Base-by-base conservation (phyloP, 2,113 vertebrate species). In the Dicrurus megarhynchus region DNA sequence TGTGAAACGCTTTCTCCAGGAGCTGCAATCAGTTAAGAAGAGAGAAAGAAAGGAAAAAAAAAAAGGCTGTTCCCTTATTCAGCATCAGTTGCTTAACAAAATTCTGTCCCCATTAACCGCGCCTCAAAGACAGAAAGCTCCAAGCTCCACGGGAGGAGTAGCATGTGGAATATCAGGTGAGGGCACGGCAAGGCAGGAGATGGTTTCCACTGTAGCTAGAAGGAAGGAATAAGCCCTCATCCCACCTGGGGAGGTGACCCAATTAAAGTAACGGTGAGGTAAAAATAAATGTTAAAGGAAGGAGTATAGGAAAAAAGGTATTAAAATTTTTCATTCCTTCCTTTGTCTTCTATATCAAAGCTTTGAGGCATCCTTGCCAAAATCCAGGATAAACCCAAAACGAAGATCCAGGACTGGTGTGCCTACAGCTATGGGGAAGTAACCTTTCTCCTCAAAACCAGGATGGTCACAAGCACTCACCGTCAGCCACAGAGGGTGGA, bases 51-150 rank as follows among this genome's bases (percentile, higher is more conserved):
- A 37, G 5, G 20, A 0, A 6, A 44, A 44, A 67, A 75, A 56
- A 44, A 67, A 75, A 56, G 3, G 27, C 28, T 53, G 20, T 32
- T 89, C 42, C 50, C n/a, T 76, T 91, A 33, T 35, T 39, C 23
- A 73, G 55, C 52, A 53, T 15, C 0, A 0, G 24, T 63, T 74
- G 41, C 70, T 91, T 87, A 89, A 95, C 33, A 84, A 59, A 97
- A 80, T 27, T 92, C 71, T 84, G 60, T 74, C 42, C 59, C 71
- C 65, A 70, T 90, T 75, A 67, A 60, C 61, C 0, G 3, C 56
- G 64, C 76, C 82, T 77, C 71, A 75, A 71, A 94, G 87, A 92
- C 33, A 89, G 52, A 90, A 44, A 63, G 14, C 55, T 63, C 64
- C 60, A 37, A 86, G 86, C 56, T 94, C 63, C 4, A 4, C 0